Base-by-base conservation (phyloP, 2,797 vertebrate species). In the Gymnoscopelus braueri region DNA sequence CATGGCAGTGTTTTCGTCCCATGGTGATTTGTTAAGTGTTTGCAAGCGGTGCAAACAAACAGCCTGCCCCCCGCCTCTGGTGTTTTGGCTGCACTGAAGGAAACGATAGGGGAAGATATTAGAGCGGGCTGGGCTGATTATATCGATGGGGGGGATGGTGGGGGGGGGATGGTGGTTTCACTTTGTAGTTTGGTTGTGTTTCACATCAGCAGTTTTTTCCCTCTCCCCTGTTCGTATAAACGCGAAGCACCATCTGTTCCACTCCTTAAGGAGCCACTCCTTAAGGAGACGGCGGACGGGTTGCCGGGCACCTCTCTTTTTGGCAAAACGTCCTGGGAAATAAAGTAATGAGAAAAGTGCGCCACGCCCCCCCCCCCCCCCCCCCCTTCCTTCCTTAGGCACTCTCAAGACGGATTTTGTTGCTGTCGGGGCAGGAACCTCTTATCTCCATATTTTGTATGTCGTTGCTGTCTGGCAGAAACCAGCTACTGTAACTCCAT, bases 261-360 rank as follows among this genome's bases (percentile, higher is more conserved):
- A 5, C 52, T 15, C 26, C 62, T 67, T 65, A 19, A n/a, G n/a
- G n/a, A n/a, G n/a, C n/a, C n/a, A n/a, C n/a, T n/a, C n/a, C n/a
- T n/a, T 19, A 19, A 19, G 19, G 44, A 74, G 49, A 66, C 65
- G 51, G 71, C 60, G 10, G 52, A 29, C 61, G 65, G 35, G 74
- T 71, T 51, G 69, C 72, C 63, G 72, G 79, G 79, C 78, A 83
- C 44, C 53, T 24, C 53, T 24, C 23, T 61, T 64, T 67, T 72
- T 83, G 85, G 85, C 72, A 71, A 60, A 44, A 6, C 24, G 7
- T 73, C 39, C 84, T 59, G 50, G 78, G 72, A 81, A 19, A 19
- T 19, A 19, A 79, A 81, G 71, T 85, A 90, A 86, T 82, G 84
- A 84, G 83, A 75, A 85, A 85, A 81, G 69, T 82, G 74, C 65